Conservation (phyloP, 1,140 invertebrate genomes). For the Trinorchestia longiramus region DNA sequence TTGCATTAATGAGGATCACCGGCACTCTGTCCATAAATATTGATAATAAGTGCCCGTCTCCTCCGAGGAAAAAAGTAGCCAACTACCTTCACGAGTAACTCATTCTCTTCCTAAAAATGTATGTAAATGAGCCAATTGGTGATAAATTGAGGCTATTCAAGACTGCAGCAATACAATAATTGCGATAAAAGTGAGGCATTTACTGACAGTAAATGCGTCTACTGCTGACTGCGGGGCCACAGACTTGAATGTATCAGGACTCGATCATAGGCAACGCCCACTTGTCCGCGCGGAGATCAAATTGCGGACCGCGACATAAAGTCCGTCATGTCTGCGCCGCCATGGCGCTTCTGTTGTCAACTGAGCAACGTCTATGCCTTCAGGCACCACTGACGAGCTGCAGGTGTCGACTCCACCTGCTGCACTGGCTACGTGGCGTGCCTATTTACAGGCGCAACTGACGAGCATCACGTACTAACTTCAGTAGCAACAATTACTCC, state of each 20-base stretch:
- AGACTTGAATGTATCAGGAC: neutral
- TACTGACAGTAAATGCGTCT: neutral
- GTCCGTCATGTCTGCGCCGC: neutral
- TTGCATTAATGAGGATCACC: neutral
- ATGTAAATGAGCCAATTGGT: neutral
- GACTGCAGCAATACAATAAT: neutral
- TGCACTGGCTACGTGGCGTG: neutral
- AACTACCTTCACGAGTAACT: neutral
- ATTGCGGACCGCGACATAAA: neutral
- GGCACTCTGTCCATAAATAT: neutral
- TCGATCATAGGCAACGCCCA: neutral
- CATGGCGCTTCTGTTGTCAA: neutral
- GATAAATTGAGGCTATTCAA: neutral
- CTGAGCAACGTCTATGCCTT: neutral
- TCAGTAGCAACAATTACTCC: neutral
- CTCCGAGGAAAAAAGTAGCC: neutral
- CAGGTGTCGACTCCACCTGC: neutral
- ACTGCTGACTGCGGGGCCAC: neutral
- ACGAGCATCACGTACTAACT: neutral
- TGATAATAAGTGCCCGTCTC: neutral
- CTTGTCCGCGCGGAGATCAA: neutral
- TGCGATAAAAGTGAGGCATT: neutral
- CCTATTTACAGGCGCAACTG: neutral
- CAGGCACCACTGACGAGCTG: too few species aligned
- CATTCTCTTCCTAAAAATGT: neutral